These are phyloP conservation scores for Anas platyrhynchos DNA, from an alignment of 2,113 vertebrate genomes.

Conservation along the genomic window DNA sequence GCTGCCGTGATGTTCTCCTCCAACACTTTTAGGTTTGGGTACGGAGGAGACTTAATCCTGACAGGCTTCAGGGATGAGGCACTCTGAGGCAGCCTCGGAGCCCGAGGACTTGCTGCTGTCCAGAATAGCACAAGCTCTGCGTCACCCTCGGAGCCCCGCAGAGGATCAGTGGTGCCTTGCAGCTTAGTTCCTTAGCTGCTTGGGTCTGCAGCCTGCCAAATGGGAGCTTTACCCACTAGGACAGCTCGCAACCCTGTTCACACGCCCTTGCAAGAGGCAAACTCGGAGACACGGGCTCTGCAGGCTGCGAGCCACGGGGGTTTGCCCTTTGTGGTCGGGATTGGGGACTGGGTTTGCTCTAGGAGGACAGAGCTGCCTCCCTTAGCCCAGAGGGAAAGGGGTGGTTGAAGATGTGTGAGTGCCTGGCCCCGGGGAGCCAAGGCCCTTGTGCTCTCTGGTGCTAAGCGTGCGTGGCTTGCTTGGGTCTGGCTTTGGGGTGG, in stretches of 20 bases:
- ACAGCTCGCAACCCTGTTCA: neutral
- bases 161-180: neutral
- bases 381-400: neutral
- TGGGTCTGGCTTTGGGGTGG: neutral
- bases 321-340: neutral
- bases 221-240: neutral
- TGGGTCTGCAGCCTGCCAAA: neutral
- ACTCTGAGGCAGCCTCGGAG: neutral
- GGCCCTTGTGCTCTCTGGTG: accelerated
- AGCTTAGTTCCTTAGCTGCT: neutral
- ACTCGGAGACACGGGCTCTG: neutral
- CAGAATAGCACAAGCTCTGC: neutral
- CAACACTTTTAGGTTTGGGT: neutral
- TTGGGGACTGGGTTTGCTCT: neutral
- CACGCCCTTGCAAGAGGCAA: neutral
- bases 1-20: neutral
- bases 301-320: neutral
- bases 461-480: neutral
- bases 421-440: neutral
- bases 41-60: neutral
- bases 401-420: neutral
- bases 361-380: neutral
- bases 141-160: neutral
- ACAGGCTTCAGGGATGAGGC: neutral
- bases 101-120: neutral